Percentiles rank a stretch among this genome's conserved stretches.
Conservation (phyloP, 92 coral and sea anemone species). For the Bergia sp. region DNA sequence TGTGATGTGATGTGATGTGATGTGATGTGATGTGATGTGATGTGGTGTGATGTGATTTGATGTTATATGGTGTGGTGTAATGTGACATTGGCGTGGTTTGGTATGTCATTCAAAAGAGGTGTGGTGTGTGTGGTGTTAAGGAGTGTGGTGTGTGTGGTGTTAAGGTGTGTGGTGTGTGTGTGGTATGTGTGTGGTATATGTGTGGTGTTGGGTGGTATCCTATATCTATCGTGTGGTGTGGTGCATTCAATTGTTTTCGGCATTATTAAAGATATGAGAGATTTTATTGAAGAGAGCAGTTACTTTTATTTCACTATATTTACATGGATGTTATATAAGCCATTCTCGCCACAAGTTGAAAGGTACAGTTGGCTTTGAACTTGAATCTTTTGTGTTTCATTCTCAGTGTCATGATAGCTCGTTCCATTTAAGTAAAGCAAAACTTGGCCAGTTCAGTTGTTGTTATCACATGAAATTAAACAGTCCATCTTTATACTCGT, state of each 20-base stretch:
- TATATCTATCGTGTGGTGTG: background rate
- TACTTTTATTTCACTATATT: too few relatives aligned
- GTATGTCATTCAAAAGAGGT: too few relatives aligned
- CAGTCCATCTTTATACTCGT: background rate
- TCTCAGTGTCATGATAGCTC: background rate
- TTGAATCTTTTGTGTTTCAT: background rate
- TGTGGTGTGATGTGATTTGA: too few relatives aligned
- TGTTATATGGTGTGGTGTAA: background rate
- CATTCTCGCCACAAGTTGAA: background rate
- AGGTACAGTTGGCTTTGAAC: background rate
- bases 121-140: too few relatives aligned
- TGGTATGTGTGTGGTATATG: too few relatives aligned
- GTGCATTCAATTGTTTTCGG: background rate
- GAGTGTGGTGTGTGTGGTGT: too few relatives aligned
- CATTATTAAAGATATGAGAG: too few relatives aligned
- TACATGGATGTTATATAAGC: background rate
- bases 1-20: background rate
- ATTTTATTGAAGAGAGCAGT: too few relatives aligned
- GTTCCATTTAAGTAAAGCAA: background rate
- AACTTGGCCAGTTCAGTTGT: background rate
- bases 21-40: background rate
- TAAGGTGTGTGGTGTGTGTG: background rate
- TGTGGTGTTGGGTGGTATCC: background rate
- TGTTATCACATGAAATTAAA: background rate
- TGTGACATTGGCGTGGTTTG: background rate